phyloP scores from a whole-genome alignment of 2,888 invertebrate species.

The Galeruca laticollis region DNA sequence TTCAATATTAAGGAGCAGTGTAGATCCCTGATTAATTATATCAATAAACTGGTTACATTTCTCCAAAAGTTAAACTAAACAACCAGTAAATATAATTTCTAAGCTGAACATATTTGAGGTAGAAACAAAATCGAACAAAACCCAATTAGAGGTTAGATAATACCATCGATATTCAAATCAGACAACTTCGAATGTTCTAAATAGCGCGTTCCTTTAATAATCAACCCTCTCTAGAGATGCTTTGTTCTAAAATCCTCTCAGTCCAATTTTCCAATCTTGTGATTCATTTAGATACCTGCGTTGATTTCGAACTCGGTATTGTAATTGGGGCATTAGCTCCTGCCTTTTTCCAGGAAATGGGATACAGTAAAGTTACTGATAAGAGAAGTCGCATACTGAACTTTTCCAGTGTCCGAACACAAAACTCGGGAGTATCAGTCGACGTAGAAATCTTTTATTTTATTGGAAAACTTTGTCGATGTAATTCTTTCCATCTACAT shows the following conservation, averaged over 20 bases:
- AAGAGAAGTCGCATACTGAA: constrained; percentile 47
- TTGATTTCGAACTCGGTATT: constrained; percentile 18
- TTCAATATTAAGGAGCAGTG: too few species aligned
- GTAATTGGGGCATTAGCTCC: constrained; percentile 45
- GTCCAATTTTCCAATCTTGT: constrained; percentile 34
- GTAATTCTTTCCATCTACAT: constrained; percentile 34
- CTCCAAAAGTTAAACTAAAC: too few species aligned
- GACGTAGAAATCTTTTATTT: constrained; percentile 29
- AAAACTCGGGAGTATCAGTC: constrained; percentile 2
- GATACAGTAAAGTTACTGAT: constrained; percentile 52
- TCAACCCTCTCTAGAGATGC: constrained; percentile 20
- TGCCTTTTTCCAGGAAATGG: constrained; percentile 50
- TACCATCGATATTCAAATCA: background rate
- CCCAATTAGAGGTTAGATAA: background rate
- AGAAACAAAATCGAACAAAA: too few species aligned
- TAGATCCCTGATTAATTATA: too few species aligned
- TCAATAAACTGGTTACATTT: too few species aligned
- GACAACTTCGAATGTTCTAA: background rate
- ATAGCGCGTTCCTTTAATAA: constrained; percentile 19
- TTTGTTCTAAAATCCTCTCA: constrained; percentile 23
- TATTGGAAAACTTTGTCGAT: constrained; percentile 32
- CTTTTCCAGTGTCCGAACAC: constrained; percentile 57
- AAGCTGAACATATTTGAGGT: too few species aligned
- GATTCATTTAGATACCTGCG: constrained; percentile 30
- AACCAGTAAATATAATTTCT: too few species aligned